A percentile compares a stretch with the other conserved stretches of the same genome.
These are phyloP conservation scores for Panopea generosa DNA, from an alignment of 2,888 invertebrate genomes.

Conservation along the genomic window DNA sequence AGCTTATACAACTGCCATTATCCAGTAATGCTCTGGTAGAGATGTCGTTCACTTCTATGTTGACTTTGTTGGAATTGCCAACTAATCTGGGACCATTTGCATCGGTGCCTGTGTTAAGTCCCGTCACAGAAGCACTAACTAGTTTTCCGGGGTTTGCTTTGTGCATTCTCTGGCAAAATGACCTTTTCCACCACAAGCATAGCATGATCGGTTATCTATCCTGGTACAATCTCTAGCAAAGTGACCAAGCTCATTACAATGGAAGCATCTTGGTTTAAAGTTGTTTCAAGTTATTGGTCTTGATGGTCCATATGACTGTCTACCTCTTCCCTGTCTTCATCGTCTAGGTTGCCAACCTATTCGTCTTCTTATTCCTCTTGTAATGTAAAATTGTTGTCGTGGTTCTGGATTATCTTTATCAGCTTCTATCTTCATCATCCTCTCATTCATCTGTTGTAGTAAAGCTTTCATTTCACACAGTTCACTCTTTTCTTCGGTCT, in stretches of 20 bases:
- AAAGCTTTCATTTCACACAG: background rate
- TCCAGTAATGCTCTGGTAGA: constrained; percentile 10
- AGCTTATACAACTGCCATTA: constrained; percentile 13
- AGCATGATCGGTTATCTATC: too few species aligned
- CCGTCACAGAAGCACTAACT: constrained; percentile 13
- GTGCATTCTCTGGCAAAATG: too few species aligned
- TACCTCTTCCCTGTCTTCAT: background rate
- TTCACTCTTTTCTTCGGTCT: background rate
- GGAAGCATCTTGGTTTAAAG: constrained; percentile 4
- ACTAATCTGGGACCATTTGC: constrained; percentile 10
- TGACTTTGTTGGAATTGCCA: constrained; percentile 15
- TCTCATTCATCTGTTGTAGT: background rate
- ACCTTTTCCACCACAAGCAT: too few species aligned
- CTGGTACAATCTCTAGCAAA: background rate
- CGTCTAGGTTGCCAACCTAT: background rate
- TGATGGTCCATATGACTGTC: background rate
- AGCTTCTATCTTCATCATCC: background rate
- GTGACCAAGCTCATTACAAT: background rate
- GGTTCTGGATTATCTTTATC: background rate
- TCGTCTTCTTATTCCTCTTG: background rate
- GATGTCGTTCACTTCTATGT: background rate
- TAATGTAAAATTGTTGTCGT: background rate
- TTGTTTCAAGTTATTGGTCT: background rate
- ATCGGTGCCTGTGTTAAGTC: background rate
- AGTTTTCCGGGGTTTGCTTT: too few species aligned